Base-by-base conservation (phyloP, 2,888 invertebrate genomes). In the Drosophila monieri region DNA sequence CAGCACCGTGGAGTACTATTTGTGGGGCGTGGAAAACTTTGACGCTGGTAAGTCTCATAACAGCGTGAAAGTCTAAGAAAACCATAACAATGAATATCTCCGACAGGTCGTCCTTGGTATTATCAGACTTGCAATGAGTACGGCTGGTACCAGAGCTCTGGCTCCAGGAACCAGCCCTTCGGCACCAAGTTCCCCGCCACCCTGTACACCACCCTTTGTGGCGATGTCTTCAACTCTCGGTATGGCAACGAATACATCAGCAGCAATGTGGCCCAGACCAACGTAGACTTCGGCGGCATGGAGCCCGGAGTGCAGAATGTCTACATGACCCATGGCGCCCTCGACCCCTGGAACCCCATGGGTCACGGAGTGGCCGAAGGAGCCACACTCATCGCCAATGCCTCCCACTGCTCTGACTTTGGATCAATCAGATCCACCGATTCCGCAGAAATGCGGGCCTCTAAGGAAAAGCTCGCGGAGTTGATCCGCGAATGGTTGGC, bases 101-200 rank as follows among this genome's bases (percentile, higher is more conserved):
- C 18, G 12, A 18, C n/a, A 95, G 95, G 93, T 90, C 94, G 96
- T 0, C 93, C 94, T 47, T 97, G 97, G 97, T 93, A 93, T 1
- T 97, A 95, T 90, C 97, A 97, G 91, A 96, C 96, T 0, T 97
- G 97, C 90, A 95, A 95, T 53, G 97, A 97, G 92, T 97, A 94
- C 90, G 97, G 97, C 56, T 97, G 95, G 93, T 97, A 94, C 91
- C 96, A 96, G 92, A 94, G 95, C 2, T 94, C 96, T 0, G 93
- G 92, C 67, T 93, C 94, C 10, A 51, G 79, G 0, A 87, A 91
- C 0, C 94, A 95, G 68, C 94, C 95, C 0, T 94, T 94, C 12
- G 90, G 91, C 18, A 80, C 47, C 5, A 85, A 78, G 35, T 90
- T 90, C 61, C 91, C 91, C 1, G 81, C 78, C n/a, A 67, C 76